Evolutionary conservation across 2,113 vertebrate genomes (phyloP).

Genomic region (Eolophus roseicapilla): DNA sequence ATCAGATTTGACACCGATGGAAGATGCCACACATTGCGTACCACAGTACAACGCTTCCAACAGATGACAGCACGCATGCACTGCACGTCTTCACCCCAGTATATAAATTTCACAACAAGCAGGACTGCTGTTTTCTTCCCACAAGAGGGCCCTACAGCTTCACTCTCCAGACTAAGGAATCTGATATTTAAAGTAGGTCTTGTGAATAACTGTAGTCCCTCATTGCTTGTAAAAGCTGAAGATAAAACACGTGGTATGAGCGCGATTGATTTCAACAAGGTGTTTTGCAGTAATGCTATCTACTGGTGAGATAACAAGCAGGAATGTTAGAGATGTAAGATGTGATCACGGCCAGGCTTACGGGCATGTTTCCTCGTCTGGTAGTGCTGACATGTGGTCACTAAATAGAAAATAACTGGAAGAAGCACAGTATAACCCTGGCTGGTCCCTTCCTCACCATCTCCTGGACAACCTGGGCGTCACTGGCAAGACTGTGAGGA

Average conservation of each 20-base stretch:
- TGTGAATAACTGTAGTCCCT: accelerated
- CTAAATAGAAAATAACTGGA: neutral
- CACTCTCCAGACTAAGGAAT: neutral
- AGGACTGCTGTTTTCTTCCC: neutral
- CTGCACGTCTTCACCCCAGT: accelerated
- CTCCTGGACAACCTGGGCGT: neutral
- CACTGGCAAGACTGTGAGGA: neutral
- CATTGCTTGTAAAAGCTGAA: neutral
- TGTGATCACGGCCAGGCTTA: neutral
- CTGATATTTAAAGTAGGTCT: accelerated
- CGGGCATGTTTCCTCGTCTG: accelerated
- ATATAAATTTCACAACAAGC: accelerated
- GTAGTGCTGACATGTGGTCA: neutral
- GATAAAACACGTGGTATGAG: neutral
- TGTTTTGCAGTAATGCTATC: neutral
- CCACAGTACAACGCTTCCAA: accelerated
- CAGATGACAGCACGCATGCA: accelerated
- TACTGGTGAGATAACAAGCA: neutral
- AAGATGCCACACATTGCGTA: accelerated
- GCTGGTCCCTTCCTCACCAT: neutral
- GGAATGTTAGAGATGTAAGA: neutral
- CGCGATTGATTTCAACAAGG: neutral
- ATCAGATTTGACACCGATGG: neutral
- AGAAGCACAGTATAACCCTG: neutral
- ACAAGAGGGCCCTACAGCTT: constrained; percentile 43